Evolutionary conservation across 2,888 invertebrate genomes (phyloP).

Genomic region (Meiosimyza platycephala): DNA sequence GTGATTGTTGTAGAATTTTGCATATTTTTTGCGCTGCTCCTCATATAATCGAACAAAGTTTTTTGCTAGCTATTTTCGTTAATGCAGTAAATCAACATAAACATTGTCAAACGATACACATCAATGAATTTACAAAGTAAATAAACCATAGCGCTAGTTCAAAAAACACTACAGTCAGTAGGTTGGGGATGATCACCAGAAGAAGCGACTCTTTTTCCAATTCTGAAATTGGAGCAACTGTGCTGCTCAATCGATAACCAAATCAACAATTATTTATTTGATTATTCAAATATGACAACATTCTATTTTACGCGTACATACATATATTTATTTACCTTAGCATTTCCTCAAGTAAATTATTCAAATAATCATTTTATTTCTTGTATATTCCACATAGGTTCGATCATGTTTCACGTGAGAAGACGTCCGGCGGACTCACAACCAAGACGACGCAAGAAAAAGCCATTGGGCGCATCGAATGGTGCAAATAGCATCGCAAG

Average conservation of each 20-base stretch:
- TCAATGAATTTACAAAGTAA: slow-evolving; percentile 35
- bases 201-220: too few species aligned
- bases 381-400: slow-evolving; percentile 73
- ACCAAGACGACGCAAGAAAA: slow-evolving; percentile 90
- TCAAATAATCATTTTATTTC: neutral
- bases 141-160: neutral
- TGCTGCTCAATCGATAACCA: neutral
- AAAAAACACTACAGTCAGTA: neutral
- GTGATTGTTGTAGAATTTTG: slow-evolving; percentile 16
- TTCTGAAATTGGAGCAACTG: slow-evolving; percentile 26
- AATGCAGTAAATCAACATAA: neutral
- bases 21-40: neutral
- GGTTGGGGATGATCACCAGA: too few species aligned
- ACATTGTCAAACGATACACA: slow-evolving; percentile 12
- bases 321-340: slow-evolving; percentile 22
- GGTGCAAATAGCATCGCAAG: slow-evolving; percentile 71
- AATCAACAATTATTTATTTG: neutral
- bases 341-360: slow-evolving; percentile 4
- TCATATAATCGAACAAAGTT: neutral
- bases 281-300: neutral
- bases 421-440: slow-evolving; percentile 91
- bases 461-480: slow-evolving; percentile 69
- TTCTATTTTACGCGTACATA: neutral
- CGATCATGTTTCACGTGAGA: slow-evolving; percentile 97
- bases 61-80: neutral